These are phyloP conservation scores for Odontamblyopus rebecca DNA, from an alignment of 2,797 vertebrate species.

Conservation along the genomic window DNA sequence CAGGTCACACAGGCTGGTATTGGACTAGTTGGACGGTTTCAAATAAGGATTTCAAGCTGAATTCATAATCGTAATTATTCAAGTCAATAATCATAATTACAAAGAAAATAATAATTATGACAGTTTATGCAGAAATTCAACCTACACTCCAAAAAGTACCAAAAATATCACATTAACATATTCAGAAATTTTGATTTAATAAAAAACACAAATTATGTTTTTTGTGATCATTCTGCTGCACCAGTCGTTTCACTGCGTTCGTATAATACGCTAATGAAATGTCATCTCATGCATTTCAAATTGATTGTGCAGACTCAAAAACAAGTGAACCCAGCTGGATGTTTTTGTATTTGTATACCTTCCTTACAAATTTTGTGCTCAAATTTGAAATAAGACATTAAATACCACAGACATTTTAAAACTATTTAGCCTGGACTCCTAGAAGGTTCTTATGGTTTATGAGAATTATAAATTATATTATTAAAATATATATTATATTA, in stretches of 20 bases:
- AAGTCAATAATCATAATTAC: not conserved
- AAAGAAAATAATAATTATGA: not conserved
- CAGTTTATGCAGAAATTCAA: no score
- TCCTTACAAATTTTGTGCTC: not conserved
- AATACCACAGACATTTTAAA: not conserved
- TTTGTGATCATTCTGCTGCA: not conserved
- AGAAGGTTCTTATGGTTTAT: not conserved
- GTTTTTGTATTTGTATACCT: not conserved
- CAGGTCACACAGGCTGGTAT: constrained; percentile 5
- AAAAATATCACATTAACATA: no score
- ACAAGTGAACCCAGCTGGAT: not conserved
- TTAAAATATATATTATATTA: no score
- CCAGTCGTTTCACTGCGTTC: not conserved
- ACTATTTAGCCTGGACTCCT: not conserved
- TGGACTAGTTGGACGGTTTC: not conserved
- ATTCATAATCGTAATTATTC: not conserved
- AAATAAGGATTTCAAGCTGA: not conserved
- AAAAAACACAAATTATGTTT: no score
- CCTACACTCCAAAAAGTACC: no score
- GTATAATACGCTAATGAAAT: constrained; percentile 4
- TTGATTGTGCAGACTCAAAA: not conserved
- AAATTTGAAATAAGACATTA: not conserved
- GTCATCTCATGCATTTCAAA: constrained; percentile 8
- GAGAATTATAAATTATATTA: no score
- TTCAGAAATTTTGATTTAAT: no score